Evolutionary conservation across 1,140 invertebrate genomes (phyloP), one percentile per base, ranked within the genome.

Genomic region (Euwallacea similis): DNA sequence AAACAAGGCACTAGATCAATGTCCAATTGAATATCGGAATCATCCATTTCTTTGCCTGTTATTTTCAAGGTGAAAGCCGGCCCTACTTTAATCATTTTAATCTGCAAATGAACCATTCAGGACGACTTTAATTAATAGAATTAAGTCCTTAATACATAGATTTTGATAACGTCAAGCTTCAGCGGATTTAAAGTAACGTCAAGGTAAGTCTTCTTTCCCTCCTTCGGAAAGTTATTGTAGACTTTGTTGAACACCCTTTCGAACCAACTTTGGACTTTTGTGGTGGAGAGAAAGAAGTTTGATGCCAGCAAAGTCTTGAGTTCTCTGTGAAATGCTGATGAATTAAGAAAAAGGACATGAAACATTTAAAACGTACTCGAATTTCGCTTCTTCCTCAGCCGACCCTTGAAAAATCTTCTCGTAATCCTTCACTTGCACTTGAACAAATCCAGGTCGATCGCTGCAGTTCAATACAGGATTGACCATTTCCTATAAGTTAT

Each of bases 1-100:
- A 81, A 77, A 53, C 77, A 79, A 0, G 79, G 76, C 0, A 81
- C 80, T 11, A 81, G 72, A 75, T 81, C 80, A 3, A 81, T 71
- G 53, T 77, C 76, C 21, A 81, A 65, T 21, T 67, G 61, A 15
- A 75, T 73, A 15, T 71, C 21, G 7, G 15, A 10, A 33, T 56
- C 53, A 41, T 66, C 13, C 16, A 68, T 33, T 42, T 73, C 58
- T 60, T 60, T 43, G 7, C 73, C 72, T 9, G 61, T 70, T 15
- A 81, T 60, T 62, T 76, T 72, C 9, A 80, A 47, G 0, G 79
- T 81, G n/a, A 80, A 75, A 55, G 80, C 80, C 13, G 80, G 80
- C 7, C 73, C 76, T 15, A 47, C 59, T 66, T 72, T 74, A 7
- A 10, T 15, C 9, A 71, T 10, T 43, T 42, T 70, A 7, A 60